Conservation (phyloP, 2,888 invertebrate genomes). For the Noctua pronuba region DNA sequence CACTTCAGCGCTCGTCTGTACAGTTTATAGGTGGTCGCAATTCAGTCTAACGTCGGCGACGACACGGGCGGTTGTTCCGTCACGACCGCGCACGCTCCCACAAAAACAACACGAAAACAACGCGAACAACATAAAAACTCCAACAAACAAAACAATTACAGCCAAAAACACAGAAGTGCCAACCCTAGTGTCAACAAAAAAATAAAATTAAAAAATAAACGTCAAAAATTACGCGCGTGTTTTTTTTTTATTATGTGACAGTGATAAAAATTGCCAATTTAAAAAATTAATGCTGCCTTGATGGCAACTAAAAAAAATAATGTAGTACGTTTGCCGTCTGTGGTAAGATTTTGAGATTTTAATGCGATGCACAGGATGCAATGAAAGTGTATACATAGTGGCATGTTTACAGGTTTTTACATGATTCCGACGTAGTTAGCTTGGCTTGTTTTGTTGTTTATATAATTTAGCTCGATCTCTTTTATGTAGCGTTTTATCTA, state of each 20-base stretch:
- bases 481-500: constrained; percentile 63
- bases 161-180: constrained; percentile 67
- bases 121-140: constrained; percentile 65
- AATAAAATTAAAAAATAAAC: constrained; percentile 49
- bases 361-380: constrained; percentile 77
- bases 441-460: constrained; percentile 73
- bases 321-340: constrained; percentile 88
- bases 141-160: constrained; percentile 69
- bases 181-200: constrained; percentile 65
- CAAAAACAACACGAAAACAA: constrained; percentile 70
- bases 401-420: constrained; percentile 89
- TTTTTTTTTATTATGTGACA: constrained; percentile 65
- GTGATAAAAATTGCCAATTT: constrained; percentile 64
- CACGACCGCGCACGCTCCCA: constrained; percentile 63
- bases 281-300: constrained; percentile 69
- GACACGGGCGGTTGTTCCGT: constrained; percentile 74
- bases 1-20: constrained; percentile 72
- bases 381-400: constrained; percentile 77
- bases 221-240: constrained; percentile 42
- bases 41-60: constrained; percentile 82
- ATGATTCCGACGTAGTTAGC: constrained; percentile 77
- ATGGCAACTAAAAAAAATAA: constrained; percentile 88
- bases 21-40: constrained; percentile 72
- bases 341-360: constrained; percentile 84
- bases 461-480: constrained; percentile 59